A percentile compares a stretch with the other conserved stretches of the same genome.
These are phyloP conservation scores for Phoeniculus purpureus DNA, from an alignment of 2,797 vertebrate genomes.

Conservation along the genomic window DNA sequence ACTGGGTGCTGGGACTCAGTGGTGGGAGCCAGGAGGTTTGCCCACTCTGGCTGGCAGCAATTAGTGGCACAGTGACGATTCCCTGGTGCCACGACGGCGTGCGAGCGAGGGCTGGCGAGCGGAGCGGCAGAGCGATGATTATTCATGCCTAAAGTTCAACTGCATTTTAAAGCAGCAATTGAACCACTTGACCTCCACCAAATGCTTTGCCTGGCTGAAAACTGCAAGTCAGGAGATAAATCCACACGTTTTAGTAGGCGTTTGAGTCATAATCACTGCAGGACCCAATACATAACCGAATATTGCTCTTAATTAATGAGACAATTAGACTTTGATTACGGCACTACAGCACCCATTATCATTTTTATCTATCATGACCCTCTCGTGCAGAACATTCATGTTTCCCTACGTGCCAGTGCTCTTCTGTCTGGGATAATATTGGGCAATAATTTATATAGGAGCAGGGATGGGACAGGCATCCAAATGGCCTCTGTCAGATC, in stretches of 20 bases:
- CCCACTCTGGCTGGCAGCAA: not conserved
- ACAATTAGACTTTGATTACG: constrained; percentile 71
- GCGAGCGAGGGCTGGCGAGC: not conserved
- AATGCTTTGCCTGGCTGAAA: constrained; percentile 50
- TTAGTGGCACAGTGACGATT: rapidly evolving
- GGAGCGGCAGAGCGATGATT: not conserved
- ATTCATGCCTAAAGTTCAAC: constrained; percentile 43
- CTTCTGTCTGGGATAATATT: constrained; percentile 43
- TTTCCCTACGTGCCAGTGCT: not conserved
- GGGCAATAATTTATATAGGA: constrained; percentile 57
- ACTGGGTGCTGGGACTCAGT: rapidly evolving
- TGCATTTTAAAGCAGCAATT: constrained; percentile 43
- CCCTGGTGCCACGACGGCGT: not conserved
- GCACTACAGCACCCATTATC: constrained; percentile 25
- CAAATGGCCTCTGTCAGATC: not conserved
- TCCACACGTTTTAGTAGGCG: not conserved
- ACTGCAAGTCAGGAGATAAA: constrained; percentile 55
- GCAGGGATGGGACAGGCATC: not conserved
- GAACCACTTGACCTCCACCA: constrained; percentile 59
- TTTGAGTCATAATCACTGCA: constrained; percentile 61
- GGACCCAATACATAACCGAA: constrained; percentile 51
- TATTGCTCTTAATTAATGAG: constrained; percentile 73
- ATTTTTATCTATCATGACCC: constrained; percentile 63
- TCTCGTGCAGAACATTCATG: not conserved
- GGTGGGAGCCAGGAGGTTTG: rapidly evolving